Percentiles rank a stretch among this genome's conserved stretches.
These are phyloP conservation scores for Zelostemma sp. DNA, from an alignment of 1,140 invertebrate genomes.

Conservation along the genomic window DNA sequence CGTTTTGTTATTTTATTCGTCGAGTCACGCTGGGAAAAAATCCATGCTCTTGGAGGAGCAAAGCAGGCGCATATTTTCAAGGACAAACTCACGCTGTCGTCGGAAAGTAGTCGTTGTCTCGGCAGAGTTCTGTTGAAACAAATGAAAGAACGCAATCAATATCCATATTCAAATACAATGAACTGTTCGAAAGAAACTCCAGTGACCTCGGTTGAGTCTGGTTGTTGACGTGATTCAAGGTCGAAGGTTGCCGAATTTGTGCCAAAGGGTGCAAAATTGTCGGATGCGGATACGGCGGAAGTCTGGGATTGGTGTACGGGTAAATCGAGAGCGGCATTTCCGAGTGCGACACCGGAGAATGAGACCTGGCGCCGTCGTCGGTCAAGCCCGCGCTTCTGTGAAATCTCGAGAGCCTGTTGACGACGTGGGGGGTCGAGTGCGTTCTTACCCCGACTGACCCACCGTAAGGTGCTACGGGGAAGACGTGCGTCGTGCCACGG, in stretches of 20 bases:
- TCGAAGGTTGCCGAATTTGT: conserved; percentile 85
- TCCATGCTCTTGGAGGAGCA: conserved; percentile 81
- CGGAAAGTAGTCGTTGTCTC: conserved; percentile 77
- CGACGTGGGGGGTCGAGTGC: conserved; percentile 92
- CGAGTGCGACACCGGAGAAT: conserved; percentile 79
- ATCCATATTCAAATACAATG: too few species aligned
- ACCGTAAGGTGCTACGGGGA: conserved; percentile 97
- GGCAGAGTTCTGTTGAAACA: conserved; percentile 53
- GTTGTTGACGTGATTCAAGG: conserved; percentile 68
- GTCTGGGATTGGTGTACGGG: conserved; percentile 87
- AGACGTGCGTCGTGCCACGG: conserved; percentile 96
- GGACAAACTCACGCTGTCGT: conserved; percentile 74
- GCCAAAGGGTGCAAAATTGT: conserved; percentile 83
- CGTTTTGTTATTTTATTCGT: conserved; percentile 70
- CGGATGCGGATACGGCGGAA: conserved; percentile 91
- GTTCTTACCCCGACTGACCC: conserved; percentile 91
- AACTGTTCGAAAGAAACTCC: too few species aligned
- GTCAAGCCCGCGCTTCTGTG: conserved; percentile 94
- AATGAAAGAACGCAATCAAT: too few species aligned
- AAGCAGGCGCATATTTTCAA: conserved; percentile 84
- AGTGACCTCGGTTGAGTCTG: conserved; percentile 72
- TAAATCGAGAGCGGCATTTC: conserved; percentile 73
- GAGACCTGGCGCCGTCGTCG: conserved; percentile 77
- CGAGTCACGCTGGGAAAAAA: conserved; percentile 74
- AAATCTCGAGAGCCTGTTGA: conserved; percentile 95